Evolutionary conservation across 2,113 vertebrate genomes (phyloP).

Genomic region (Chaenogobius annularis): DNA sequence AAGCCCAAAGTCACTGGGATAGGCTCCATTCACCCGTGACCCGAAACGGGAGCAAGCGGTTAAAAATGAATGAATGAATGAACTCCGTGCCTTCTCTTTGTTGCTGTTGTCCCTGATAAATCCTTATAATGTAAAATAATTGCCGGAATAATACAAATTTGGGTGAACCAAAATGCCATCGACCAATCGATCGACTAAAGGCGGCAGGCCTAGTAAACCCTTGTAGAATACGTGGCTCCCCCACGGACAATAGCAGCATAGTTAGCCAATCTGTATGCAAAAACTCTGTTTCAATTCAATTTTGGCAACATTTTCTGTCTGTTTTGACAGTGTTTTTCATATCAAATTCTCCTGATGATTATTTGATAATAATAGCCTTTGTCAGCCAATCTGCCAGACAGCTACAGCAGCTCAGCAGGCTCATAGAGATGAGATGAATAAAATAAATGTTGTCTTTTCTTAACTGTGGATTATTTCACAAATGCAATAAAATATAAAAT

Average conservation of each 20-base stretch:
- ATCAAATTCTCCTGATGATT: conserved; percentile 27
- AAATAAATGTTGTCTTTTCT: conserved; percentile 12
- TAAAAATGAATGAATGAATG: too few relatives aligned
- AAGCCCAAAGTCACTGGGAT: too few relatives aligned
- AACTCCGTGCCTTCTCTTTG: too few relatives aligned
- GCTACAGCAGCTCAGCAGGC: conserved; percentile 30
- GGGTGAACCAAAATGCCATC: too few relatives aligned
- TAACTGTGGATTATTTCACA: conserved; percentile 18
- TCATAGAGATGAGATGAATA: conserved; percentile 14
- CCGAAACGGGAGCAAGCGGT: too few relatives aligned
- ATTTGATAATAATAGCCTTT: conserved; percentile 45
- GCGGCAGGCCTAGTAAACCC: too few relatives aligned
- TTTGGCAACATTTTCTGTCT: not conserved
- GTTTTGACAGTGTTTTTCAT: conserved; percentile 37
- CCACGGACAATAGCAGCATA: not conserved
- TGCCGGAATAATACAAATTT: too few relatives aligned
- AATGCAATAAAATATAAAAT: conserved; percentile 27
- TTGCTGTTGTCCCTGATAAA: too few relatives aligned
- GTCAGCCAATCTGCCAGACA: conserved; percentile 41
- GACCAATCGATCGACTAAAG: not conserved
- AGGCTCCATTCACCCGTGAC: too few relatives aligned
- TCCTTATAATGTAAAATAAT: too few relatives aligned
- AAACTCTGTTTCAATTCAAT: not conserved
- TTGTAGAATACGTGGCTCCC: too few relatives aligned
- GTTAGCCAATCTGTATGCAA: not conserved